Evolutionary conservation across 1,140 invertebrate genomes (phyloP).

Genomic region (Stenopsyche tienmushanensis): DNA sequence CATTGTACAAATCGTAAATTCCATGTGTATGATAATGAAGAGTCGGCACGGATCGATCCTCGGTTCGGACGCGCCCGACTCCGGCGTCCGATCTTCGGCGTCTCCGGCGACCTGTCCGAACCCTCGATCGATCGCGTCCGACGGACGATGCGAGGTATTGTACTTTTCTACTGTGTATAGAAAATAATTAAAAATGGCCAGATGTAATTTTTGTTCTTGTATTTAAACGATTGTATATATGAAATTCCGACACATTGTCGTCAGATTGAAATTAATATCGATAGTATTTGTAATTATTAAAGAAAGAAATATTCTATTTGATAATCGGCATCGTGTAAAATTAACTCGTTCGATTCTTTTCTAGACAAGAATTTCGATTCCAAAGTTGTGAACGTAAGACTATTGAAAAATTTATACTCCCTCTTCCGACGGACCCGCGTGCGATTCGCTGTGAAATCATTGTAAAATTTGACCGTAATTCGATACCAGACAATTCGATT

Average conservation of each 20-base stretch:
- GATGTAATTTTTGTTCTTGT: conserved; percentile 17
- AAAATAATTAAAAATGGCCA: conserved; percentile 21
- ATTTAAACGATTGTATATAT: conserved; percentile 36
- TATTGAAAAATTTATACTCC: conserved; percentile 29
- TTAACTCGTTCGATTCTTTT: conserved; percentile 32
- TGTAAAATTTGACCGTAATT: not conserved
- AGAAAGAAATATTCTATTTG: conserved; percentile 37
- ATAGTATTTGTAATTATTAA: conserved; percentile 38
- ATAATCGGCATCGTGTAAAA: conserved; percentile 37
- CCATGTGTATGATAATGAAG: not conserved
- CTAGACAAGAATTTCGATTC: conserved; percentile 35
- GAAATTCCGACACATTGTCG: conserved; percentile 34
- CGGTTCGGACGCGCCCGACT: not conserved
- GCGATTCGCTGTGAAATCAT: conserved; percentile 17
- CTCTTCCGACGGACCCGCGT: conserved; percentile 11
- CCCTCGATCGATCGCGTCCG: not conserved
- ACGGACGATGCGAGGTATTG: conserved; percentile 14
- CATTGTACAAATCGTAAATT: not conserved
- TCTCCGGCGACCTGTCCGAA: not conserved
- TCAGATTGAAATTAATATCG: conserved; percentile 32
- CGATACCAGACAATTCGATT: not conserved
- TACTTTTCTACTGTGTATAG: conserved; percentile 12
- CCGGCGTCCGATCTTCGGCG: not conserved
- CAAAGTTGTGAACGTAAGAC: conserved; percentile 34
- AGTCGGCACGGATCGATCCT: not conserved